A percentile compares a stretch with the other conserved stretches of the same genome.
phyloP scores from a whole-genome alignment of 1,140 invertebrate species.

The Drosophila athabasca region DNA sequence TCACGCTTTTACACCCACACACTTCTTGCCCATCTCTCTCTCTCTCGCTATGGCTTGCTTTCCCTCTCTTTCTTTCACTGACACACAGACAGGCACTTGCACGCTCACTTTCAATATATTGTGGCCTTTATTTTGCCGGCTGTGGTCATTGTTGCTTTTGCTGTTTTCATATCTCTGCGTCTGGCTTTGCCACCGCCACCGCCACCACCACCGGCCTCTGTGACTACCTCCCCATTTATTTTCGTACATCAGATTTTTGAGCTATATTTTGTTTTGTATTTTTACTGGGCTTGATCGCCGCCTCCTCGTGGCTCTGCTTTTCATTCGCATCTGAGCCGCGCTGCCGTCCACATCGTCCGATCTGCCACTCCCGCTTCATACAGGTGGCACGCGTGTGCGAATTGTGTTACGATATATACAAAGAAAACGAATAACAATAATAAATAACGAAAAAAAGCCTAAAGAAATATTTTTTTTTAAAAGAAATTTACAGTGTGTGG shows the following conservation, averaged over 20 bases:
- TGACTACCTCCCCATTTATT: background rate
- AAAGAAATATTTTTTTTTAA: slow-evolving; percentile 8
- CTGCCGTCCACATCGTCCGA: slow-evolving; percentile 47
- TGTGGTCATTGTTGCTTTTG: slow-evolving; percentile 50
- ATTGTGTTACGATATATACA: slow-evolving; percentile 12
- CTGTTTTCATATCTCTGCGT: slow-evolving; percentile 30
- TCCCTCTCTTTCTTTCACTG: slow-evolving; percentile 17
- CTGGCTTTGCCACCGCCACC: background rate
- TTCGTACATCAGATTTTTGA: slow-evolving; percentile 52
- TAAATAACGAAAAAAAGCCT: slow-evolving; percentile 33
- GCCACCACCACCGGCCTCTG: too few relatives aligned
- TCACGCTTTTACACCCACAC: slow-evolving; percentile 54
- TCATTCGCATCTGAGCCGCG: slow-evolving; percentile 71
- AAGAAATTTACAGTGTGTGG: slow-evolving; percentile 27
- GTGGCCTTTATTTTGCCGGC: slow-evolving; percentile 31
- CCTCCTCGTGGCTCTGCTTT: slow-evolving; percentile 11
- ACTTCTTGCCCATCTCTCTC: background rate
- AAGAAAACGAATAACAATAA: slow-evolving; percentile 31
- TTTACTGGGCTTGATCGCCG: background rate
- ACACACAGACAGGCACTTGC: slow-evolving; percentile 8
- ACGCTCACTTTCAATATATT: slow-evolving; percentile 66
- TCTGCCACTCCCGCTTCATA: slow-evolving; percentile 4
- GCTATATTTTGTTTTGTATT: slow-evolving; percentile 51
- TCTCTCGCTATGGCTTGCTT: slow-evolving; percentile 4
- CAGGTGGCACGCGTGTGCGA: slow-evolving; percentile 21